Evolutionary conservation across 2,797 vertebrate genomes (phyloP).

Genomic region (Alosa sapidissima): DNA sequence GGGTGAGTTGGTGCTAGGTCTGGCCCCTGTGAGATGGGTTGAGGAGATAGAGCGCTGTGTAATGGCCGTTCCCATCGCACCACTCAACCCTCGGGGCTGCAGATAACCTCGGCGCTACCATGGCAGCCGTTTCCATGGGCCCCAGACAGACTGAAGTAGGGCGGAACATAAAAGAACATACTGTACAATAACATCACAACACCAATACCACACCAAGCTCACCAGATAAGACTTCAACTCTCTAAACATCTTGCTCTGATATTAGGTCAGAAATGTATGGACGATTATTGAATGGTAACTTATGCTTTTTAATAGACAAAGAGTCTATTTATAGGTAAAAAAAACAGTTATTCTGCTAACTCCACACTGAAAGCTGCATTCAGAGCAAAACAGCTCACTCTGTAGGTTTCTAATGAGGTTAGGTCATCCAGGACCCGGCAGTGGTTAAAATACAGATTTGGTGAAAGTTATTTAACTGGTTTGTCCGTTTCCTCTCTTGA

Average conservation of each 20-base stretch:
- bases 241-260: background rate
- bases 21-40: slow-evolving; percentile 4
- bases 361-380: background rate
- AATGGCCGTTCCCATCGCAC: slow-evolving; percentile 9
- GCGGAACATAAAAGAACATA: background rate
- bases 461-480: background rate
- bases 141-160: background rate
- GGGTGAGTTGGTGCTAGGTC: background rate
- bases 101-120: slow-evolving; percentile 28
- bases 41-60: slow-evolving; percentile 31
- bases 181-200: background rate
- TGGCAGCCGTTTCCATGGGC: slow-evolving; percentile 14
- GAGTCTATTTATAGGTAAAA: background rate
- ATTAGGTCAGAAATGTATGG: background rate
- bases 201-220: background rate
- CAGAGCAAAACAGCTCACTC: background rate
- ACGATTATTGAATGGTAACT: background rate
- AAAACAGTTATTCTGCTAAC: background rate
- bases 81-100: slow-evolving; percentile 4
- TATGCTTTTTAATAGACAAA: too few species aligned
- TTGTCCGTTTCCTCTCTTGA: background rate
- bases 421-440: background rate
- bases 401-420: background rate
- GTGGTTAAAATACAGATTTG: background rate
- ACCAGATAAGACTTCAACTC: background rate